These are phyloP conservation scores for Flexamia atlantica DNA, from an alignment of 2,888 invertebrate species.

Conservation along the genomic window DNA sequence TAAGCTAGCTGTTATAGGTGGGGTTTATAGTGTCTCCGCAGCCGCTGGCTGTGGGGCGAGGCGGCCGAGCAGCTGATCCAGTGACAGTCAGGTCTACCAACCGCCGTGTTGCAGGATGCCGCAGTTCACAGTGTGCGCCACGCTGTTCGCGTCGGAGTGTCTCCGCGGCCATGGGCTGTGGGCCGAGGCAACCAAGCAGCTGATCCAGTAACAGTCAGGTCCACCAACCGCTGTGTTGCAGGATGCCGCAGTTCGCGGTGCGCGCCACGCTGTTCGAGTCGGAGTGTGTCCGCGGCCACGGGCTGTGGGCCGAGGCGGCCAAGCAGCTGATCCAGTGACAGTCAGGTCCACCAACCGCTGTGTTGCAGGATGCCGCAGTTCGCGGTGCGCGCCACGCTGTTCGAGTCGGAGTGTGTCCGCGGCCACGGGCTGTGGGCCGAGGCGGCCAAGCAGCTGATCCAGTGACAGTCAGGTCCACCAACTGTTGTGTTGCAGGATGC, in stretches of 20 bases:
- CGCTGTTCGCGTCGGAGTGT: conserved; percentile 91
- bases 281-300: conserved; percentile 89
- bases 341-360: too few species aligned
- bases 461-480: too few species aligned
- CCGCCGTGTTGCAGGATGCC: too few species aligned
- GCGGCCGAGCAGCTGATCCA: too few species aligned
- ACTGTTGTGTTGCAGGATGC: conserved; percentile 84
- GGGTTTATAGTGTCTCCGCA: too few species aligned
- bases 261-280: conserved; percentile 93
- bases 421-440: conserved; percentile 89
- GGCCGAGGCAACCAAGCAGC: too few species aligned
- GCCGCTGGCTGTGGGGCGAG: too few species aligned
- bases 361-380: conserved; percentile 90
- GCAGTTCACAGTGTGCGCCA: conserved; percentile 95
- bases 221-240: too few species aligned
- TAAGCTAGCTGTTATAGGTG: too few species aligned
- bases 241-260: conserved; percentile 95
- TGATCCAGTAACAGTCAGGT: too few species aligned
- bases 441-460: conserved; percentile 96
- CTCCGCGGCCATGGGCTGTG: too few species aligned
- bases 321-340: conserved; percentile 94
- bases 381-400: conserved; percentile 93
- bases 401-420: conserved; percentile 93
- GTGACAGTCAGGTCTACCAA: too few species aligned
- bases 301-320: conserved; percentile 94